Conservation (phyloP, 2,888 invertebrate genomes). For the Philhelius pedissequus region DNA sequence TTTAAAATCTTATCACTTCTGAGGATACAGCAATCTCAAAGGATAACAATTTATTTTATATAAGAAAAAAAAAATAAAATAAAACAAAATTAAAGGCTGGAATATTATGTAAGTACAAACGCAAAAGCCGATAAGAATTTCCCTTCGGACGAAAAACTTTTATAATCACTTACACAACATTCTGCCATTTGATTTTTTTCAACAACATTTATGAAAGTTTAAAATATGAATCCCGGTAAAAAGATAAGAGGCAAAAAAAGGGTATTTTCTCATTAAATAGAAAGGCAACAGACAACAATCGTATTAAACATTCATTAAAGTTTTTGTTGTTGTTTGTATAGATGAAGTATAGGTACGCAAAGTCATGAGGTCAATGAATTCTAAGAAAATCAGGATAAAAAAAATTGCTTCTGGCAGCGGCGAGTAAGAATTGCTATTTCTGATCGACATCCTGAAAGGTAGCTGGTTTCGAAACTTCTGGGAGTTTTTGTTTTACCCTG, state of each 20-base stretch:
- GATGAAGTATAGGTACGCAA: background rate
- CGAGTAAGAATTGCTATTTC: background rate
- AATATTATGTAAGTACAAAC: background rate
- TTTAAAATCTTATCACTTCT: background rate
- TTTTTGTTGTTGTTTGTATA: constrained; percentile 8
- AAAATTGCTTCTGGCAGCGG: constrained; percentile 2
- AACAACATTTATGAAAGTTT: background rate
- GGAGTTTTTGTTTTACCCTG: no score
- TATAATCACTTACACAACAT: constrained; percentile 56
- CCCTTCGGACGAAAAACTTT: constrained; percentile 51
- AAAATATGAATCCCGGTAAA: background rate
- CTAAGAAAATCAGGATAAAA: background rate
- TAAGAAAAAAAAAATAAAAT: background rate
- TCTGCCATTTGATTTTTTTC: constrained; percentile 41
- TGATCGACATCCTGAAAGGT: background rate
- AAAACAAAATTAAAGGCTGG: background rate
- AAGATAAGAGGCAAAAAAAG: background rate
- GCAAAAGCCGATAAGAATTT: constrained; percentile 27
- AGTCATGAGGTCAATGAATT: constrained; percentile 18
- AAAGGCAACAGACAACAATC: constrained; percentile 47
- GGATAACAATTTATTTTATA: background rate
- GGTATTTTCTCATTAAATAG: constrained; percentile 31
- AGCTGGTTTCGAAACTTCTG: background rate
- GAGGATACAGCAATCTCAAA: background rate
- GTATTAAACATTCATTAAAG: constrained; percentile 64